Conservation (phyloP, 2,113 vertebrate genomes). For the Toxostoma redivivum region DNA sequence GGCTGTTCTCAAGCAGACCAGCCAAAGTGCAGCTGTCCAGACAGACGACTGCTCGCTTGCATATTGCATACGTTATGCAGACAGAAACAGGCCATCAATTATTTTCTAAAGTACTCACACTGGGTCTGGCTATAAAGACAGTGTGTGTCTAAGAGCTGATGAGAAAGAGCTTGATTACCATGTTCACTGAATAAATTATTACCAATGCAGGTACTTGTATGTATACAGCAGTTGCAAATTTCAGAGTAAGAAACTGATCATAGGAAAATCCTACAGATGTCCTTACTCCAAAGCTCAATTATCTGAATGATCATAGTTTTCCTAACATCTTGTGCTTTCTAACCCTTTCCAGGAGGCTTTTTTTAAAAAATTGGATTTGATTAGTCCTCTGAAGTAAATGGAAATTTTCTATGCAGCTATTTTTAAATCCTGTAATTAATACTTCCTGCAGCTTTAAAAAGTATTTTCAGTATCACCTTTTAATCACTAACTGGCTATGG, state of each 20-base stretch:
- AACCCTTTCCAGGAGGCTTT: not conserved
- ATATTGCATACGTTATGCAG: not conserved
- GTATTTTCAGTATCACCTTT: not conserved
- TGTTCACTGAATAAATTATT: not conserved
- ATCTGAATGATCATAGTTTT: not conserved
- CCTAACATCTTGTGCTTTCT: not conserved
- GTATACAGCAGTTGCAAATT: not conserved
- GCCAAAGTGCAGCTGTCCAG: not conserved
- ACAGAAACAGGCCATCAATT: not conserved
- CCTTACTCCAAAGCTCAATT: not conserved
- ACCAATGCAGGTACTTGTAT: not conserved
- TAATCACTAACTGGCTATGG: not conserved
- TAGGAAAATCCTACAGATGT: not conserved
- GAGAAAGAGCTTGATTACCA: not conserved
- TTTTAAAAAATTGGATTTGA: not conserved
- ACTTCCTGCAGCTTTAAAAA: not conserved
- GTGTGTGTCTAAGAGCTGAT: not conserved
- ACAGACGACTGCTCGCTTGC: not conserved
- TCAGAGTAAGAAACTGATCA: not conserved
- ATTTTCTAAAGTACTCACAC: not conserved
- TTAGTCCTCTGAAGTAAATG: not conserved
- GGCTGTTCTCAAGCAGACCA: not conserved
- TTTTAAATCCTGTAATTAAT: not conserved
- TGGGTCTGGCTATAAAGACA: not conserved
- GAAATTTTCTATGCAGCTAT: not conserved